A percentile compares a stretch with the other conserved stretches of the same genome.
These are phyloP conservation scores for Hirtodrosophila histrioides DNA, from an alignment of 2,888 invertebrate species.

Conservation along the genomic window DNA sequence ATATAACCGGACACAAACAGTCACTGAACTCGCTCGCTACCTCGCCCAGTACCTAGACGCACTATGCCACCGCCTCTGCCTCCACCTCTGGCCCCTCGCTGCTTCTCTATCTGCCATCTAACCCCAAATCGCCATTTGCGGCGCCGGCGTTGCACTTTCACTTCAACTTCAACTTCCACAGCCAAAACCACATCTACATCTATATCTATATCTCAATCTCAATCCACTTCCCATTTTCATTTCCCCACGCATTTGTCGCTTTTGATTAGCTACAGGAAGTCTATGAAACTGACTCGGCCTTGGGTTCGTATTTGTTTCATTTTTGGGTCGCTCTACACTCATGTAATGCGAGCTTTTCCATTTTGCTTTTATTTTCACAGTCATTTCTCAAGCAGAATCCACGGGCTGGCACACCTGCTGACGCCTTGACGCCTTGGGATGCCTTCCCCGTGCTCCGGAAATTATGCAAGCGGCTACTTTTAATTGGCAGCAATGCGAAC, in stretches of 20 bases:
- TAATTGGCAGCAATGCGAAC: conserved; percentile 68
- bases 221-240: conserved; percentile 25
- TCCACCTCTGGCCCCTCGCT: background rate
- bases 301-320: conserved; percentile 7
- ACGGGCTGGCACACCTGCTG: background rate
- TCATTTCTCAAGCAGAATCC: conserved; percentile 45
- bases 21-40: conserved; percentile 13
- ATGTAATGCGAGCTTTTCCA: conserved; percentile 22
- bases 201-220: conserved; percentile 20
- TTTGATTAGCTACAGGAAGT: conserved; percentile 63
- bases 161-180: conserved; percentile 56
- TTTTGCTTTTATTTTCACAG: conserved; percentile 34
- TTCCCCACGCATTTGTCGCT: conserved; percentile 60
- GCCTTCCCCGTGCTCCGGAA: conserved; percentile 17
- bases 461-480: conserved; percentile 69
- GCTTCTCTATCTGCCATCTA: conserved; percentile 4
- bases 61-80: no score
- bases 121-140: background rate
- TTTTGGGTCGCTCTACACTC: conserved; percentile 12
- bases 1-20: conserved; percentile 27
- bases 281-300: conserved; percentile 32
- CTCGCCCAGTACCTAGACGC: background rate
- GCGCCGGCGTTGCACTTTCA: conserved; percentile 51
- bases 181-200: conserved; percentile 4
- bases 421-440: conserved; percentile 13